Evolutionary conservation across 2,113 vertebrate species (phyloP).

Genomic region (Psettodes erumei): DNA sequence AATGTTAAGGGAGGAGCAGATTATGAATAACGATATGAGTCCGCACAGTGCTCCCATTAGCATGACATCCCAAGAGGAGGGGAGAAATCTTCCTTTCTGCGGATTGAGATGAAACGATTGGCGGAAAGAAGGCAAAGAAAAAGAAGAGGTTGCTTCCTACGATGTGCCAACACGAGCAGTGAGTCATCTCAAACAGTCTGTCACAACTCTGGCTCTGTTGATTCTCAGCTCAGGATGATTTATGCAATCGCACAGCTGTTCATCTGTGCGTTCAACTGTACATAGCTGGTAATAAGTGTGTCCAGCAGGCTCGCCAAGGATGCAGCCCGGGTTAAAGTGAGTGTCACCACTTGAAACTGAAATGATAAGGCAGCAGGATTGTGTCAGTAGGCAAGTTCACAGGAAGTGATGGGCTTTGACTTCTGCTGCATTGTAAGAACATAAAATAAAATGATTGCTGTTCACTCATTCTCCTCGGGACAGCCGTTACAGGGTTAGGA

Average conservation of each 20-base stretch:
- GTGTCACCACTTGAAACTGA: background rate
- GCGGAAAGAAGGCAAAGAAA: background rate
- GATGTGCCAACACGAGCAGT: background rate
- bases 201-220: background rate
- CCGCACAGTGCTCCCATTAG: constrained; percentile 41
- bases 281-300: background rate
- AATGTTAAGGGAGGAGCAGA: constrained; percentile 42
- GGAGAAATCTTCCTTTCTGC: background rate
- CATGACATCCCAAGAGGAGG: constrained; percentile 30
- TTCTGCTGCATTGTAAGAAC: background rate
- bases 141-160: background rate
- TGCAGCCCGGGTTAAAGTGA: background rate
- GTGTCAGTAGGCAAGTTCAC: background rate
- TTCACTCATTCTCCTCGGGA: background rate
- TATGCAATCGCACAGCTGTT: background rate
- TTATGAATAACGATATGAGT: constrained; percentile 45
- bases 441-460: background rate
- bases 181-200: background rate
- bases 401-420: constrained; percentile 3
- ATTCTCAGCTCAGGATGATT: constrained; percentile 16
- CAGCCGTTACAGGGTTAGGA: background rate
- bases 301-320: background rate
- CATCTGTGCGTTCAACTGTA: background rate
- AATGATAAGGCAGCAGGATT: background rate
- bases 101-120: constrained; percentile 1